Evolutionary conservation across 1,140 invertebrate species (phyloP), one percentile per base, ranked within the genome.

Genomic region (Hermatobates lingyangjiaoensis): DNA sequence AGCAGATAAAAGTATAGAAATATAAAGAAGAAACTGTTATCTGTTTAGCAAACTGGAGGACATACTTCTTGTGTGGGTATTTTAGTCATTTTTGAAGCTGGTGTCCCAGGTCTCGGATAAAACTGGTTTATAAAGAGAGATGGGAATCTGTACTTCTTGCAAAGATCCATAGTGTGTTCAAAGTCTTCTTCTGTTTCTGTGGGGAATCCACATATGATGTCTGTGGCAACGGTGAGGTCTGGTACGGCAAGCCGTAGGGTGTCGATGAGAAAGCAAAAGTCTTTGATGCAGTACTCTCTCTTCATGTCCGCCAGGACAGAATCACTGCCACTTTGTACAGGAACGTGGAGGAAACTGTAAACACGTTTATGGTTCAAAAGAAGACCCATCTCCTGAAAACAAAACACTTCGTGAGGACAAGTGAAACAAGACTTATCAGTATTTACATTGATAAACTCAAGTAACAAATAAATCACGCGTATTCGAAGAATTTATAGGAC

Each of bases 151-250:
- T 95, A 92, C 62, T 90, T 80, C 49, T 70, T 65, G 60, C 94
- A 91, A 0, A 98, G 68, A 2, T 70, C 64, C 73, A 95, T 70
- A 0, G 92, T 96, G 51, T 91, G 79, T 40, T 87, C 73, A 68
- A 98, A 98, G 69, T 98, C 87, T 55, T 73, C 63, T 21, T 86
- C 80, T 0, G 87, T 96, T 73, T 98, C 95, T 2, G 88, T 95
- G 0, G 95, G 95, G 68, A 97, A 98, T 0, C 94, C 95, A 68
- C 93, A 97, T 60, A 98, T 98, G 28, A 98, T 86, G 66, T 98
- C 95, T 0, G 95, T 98, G 0, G 91, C 93, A 59, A 98, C 90
- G 1, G 89, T 96, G 7, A 97, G 75, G 3, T 79, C 80, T 0
- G 83, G 80, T 2, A 93, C 84, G 58, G 83, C 87, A 54, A 47